Evolutionary conservation across 2,113 vertebrate genomes (phyloP).

Genomic region (Pedionomus torquatus): DNA sequence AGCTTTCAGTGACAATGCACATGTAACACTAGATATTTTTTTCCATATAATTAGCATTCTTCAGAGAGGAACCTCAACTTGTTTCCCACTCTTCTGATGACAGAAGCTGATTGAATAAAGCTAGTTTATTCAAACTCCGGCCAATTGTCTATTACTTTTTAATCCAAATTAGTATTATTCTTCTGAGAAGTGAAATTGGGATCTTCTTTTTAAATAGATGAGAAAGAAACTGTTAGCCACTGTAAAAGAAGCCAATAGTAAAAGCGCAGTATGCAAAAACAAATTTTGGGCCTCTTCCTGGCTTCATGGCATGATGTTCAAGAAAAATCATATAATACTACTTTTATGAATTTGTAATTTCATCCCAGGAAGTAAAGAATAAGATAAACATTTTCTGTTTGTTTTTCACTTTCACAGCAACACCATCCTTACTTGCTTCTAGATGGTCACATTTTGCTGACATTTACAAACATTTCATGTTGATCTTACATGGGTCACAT

Average conservation of each 20-base stretch:
- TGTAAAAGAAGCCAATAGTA: background rate
- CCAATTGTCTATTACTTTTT: background rate
- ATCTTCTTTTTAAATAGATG: background rate
- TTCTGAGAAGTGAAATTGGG: background rate
- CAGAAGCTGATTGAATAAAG: background rate
- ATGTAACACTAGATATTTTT: background rate
- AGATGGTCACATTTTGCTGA: slow-evolving; percentile 83
- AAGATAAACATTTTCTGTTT: slow-evolving; percentile 80
- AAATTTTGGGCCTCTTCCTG: slow-evolving; percentile 1
- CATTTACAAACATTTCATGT: slow-evolving; percentile 87
- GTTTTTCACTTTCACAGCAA: slow-evolving; percentile 75
- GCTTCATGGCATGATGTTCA: background rate
- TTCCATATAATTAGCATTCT: background rate
- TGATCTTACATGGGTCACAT: slow-evolving; percentile 82
- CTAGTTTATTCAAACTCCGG: background rate
- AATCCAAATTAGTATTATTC: slow-evolving; percentile 10
- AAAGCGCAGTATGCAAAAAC: slow-evolving; percentile 43
- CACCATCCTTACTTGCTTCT: slow-evolving; percentile 73
- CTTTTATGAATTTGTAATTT: slow-evolving; percentile 76
- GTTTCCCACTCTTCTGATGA: background rate
- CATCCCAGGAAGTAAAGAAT: slow-evolving; percentile 65
- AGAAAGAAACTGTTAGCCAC: background rate
- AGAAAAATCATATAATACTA: slow-evolving; percentile 64
- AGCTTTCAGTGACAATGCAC: background rate
- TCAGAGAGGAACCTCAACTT: background rate